Evolutionary conservation across 2,888 invertebrate genomes (phyloP).

Genomic region (Dynastes hyllus): DNA sequence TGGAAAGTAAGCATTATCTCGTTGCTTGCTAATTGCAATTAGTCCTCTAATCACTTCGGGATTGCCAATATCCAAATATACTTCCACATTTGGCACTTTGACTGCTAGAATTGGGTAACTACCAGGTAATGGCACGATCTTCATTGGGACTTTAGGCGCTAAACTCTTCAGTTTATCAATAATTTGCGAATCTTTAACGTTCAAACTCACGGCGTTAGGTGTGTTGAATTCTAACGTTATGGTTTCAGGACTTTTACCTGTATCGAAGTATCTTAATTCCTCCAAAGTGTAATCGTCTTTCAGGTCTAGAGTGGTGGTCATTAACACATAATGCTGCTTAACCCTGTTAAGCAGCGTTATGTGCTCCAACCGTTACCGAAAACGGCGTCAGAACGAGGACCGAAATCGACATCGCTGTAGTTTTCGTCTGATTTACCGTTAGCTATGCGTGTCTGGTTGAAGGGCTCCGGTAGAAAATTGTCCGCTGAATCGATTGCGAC

Average conservation of each 20-base stretch:
- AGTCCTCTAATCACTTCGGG: neutral
- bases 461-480: too few species aligned
- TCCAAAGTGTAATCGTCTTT: constrained; percentile 20
- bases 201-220: neutral
- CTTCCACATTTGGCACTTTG: neutral
- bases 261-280: neutral
- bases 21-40: neutral
- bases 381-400: too few species aligned
- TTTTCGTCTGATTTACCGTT: too few species aligned
- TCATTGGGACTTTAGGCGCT: neutral
- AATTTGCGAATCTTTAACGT: neutral
- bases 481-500: too few species aligned
- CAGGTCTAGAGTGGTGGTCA: neutral
- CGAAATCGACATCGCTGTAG: too few species aligned
- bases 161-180: constrained; percentile 9
- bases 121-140: neutral
- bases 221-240: constrained; percentile 24
- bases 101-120: neutral
- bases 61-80: constrained; percentile 3
- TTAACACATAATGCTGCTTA: too few species aligned
- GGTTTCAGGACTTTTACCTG: neutral
- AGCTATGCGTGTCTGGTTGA: too few species aligned
- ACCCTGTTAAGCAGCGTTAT: too few species aligned
- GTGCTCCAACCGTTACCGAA: too few species aligned
- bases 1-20: neutral